Conservation (phyloP, 2,888 invertebrate genomes). For the Gandaritis pyraliata region DNA sequence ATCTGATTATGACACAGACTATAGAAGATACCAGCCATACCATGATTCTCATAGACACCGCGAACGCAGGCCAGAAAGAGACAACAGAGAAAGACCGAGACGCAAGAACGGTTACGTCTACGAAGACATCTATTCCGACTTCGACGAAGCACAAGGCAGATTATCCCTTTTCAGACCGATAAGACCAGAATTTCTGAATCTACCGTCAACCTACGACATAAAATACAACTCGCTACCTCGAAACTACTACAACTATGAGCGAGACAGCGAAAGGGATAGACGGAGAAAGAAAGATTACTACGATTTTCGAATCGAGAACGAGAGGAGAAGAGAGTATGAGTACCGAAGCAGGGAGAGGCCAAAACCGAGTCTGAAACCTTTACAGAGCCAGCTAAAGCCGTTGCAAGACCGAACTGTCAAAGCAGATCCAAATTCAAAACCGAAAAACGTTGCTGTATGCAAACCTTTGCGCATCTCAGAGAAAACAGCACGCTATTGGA, state of each 20-base stretch:
- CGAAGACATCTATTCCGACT: conserved; percentile 81
- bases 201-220: conserved; percentile 69
- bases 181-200: conserved; percentile 76
- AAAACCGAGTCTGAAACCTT: conserved; percentile 25
- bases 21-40: conserved; percentile 57
- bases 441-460: conserved; percentile 76
- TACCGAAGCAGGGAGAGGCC: conserved; percentile 33
- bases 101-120: conserved; percentile 78
- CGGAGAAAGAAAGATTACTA: conserved; percentile 75
- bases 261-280: conserved; percentile 51
- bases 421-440: conserved; percentile 41
- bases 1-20: conserved; percentile 62
- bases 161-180: conserved; percentile 79
- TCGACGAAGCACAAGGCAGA: conserved; percentile 78
- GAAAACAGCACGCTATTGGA: conserved; percentile 75
- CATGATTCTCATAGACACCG: conserved; percentile 51
- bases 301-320: conserved; percentile 75
- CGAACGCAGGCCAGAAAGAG: conserved; percentile 46
- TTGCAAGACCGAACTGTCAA: conserved; percentile 42
- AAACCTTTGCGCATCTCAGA: conserved; percentile 73
- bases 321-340: conserved; percentile 53
- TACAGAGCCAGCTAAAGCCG: conserved; percentile 31
- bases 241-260: conserved; percentile 69
- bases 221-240: conserved; percentile 78
- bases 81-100: conserved; percentile 59